A percentile compares a stretch with the other conserved stretches of the same genome.
These are phyloP conservation scores for Vicugna pacos DNA, from an alignment of 2,113 vertebrate species.

Conservation along the genomic window DNA sequence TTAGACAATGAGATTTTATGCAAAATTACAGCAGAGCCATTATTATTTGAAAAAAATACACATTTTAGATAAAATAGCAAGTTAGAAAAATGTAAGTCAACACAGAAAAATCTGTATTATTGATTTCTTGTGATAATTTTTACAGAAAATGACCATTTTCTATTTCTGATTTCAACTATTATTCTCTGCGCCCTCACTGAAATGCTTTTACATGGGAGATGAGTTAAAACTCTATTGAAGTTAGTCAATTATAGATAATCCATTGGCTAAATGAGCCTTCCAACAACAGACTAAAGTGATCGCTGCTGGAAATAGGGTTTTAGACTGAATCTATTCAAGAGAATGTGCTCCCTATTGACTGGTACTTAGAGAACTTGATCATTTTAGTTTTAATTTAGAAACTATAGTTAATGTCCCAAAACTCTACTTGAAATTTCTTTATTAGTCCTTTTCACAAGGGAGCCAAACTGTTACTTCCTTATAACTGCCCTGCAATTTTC, in stretches of 20 bases:
- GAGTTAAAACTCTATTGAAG: constrained; percentile 61
- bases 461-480: constrained; percentile 84
- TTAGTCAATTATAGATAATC: constrained; percentile 73
- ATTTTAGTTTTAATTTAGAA: constrained; percentile 72
- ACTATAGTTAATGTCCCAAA: constrained; percentile 72
- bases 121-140: constrained; percentile 70
- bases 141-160: constrained; percentile 67
- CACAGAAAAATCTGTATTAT: constrained; percentile 45
- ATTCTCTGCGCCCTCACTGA: constrained; percentile 29
- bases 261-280: constrained; percentile 72
- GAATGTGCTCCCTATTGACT: constrained; percentile 76
- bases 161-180: constrained; percentile 71
- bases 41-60: constrained; percentile 15
- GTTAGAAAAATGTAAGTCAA: neutral
- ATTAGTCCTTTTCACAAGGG: constrained; percentile 83
- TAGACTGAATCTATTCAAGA: constrained; percentile 82
- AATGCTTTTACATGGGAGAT: constrained; percentile 66
- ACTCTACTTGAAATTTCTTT: constrained; percentile 77
- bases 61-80: constrained; percentile 56
- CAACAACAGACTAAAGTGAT: constrained; percentile 47
- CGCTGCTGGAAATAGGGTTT: constrained; percentile 72
- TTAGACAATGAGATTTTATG: neutral
- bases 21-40: constrained; percentile 3
- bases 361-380: constrained; percentile 72
- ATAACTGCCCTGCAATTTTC: constrained; percentile 86